Evolutionary conservation across 2,113 vertebrate genomes (phyloP), one percentile per base, ranked within the genome.

Genomic region (Pseudorasbora parva): DNA sequence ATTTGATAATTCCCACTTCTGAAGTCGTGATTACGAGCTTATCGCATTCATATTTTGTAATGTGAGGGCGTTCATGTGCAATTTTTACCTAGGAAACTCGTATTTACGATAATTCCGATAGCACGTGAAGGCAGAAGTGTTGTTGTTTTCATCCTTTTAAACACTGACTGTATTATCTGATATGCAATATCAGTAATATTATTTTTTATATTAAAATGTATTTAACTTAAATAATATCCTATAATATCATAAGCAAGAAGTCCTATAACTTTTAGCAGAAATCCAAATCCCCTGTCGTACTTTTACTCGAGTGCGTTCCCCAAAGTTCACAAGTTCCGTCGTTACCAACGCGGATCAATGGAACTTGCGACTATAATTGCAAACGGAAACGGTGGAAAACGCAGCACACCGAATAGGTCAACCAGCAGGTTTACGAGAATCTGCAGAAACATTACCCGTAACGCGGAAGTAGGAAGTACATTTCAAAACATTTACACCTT

Each of bases 381-480:
- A n/a, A n/a, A n/a, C n/a, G 51, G 17, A 8, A 54, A 54, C 51
- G 51, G 19, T 54, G 17, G 51, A 17, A 54, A 21, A 21, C 17
- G 51, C 51, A 54, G 1, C 51, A 33, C n/a, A 54, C 51, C 21
- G 51, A 4, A 10, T 0, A 62, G 59, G 25, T 5, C 8, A 21
- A 51, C 14, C 14, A 51, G 9, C 23, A 5, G 71, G 45, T 51
- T 74, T 74, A 74, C 27, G 17, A 33, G 62, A 66, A 33, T 14
- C n/a, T 2, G n/a, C 72, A 74, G 47, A 76, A 6, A 37, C 30
- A 57, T 2, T 37, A 33, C 11, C 54, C 6, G 23, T 33, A 30
- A 77, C 41, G 74, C 54, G 51, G 74, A 77, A 77, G 74, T 57
- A 77, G 74, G 74, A 77, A 77, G 74, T 77, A 41, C 15, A 57